phyloP scores from a whole-genome alignment of 2,888 invertebrate species.

The Phyto melanocephala region DNA sequence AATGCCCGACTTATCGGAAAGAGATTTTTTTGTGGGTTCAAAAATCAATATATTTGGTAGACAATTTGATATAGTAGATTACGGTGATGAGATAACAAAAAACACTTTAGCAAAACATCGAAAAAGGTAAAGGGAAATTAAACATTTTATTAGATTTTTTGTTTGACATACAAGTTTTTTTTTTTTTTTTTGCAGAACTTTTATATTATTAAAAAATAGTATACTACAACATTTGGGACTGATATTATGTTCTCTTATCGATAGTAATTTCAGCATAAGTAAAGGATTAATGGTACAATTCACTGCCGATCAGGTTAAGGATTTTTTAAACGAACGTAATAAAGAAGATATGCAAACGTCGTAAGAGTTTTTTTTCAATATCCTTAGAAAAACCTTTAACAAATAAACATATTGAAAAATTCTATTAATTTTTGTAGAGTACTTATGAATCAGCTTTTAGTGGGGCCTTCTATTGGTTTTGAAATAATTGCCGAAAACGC shows the following conservation, averaged over 20 bases:
- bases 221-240: slow-evolving; percentile 85
- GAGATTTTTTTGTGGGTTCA: slow-evolving; percentile 87
- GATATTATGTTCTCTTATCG: slow-evolving; percentile 84
- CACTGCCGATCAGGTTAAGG: slow-evolving; percentile 82
- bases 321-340: slow-evolving; percentile 81
- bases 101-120: slow-evolving; percentile 80
- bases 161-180: not conserved
- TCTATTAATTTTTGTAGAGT: slow-evolving; percentile 67
- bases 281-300: slow-evolving; percentile 87
- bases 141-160: not conserved
- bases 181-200: slow-evolving; percentile 81
- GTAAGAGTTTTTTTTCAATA: slow-evolving; percentile 79
- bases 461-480: slow-evolving; percentile 74
- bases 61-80: slow-evolving; percentile 85
- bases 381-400: too few species aligned
- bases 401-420: too few species aligned
- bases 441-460: slow-evolving; percentile 72
- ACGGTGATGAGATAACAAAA: slow-evolving; percentile 85
- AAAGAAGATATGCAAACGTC: slow-evolving; percentile 82
- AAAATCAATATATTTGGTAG: slow-evolving; percentile 86
- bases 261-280: slow-evolving; percentile 82
- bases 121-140: slow-evolving; percentile 81
- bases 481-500: slow-evolving; percentile 76
- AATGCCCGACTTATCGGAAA: slow-evolving; percentile 83
- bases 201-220: slow-evolving; percentile 88